Percentiles rank a stretch among this genome's conserved stretches.
Evolutionary conservation across 2,113 vertebrate species (phyloP).

Genomic region (Vidua chalybeata): DNA sequence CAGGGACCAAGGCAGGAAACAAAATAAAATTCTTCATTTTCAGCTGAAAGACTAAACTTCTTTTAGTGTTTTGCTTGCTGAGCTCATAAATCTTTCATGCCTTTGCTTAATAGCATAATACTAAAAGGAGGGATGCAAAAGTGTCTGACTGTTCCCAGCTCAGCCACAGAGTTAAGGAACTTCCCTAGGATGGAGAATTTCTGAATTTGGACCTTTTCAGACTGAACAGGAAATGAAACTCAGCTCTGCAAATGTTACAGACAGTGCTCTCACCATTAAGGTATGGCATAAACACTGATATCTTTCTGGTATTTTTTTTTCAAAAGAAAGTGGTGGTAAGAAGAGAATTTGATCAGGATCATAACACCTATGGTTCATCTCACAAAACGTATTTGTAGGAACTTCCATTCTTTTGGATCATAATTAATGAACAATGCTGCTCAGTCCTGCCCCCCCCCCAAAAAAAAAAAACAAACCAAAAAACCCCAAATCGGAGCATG

Average conservation of each 20-base stretch:
- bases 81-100: slow-evolving; percentile 37
- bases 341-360: not conserved
- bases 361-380: not conserved
- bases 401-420: not conserved
- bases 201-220: slow-evolving; percentile 14
- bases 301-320: not conserved
- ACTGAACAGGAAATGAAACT: slow-evolving; percentile 40
- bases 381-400: not conserved
- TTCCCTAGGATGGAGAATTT: not conserved
- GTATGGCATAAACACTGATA: not conserved
- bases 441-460: not conserved
- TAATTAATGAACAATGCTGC: not conserved
- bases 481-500: not conserved
- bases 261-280: slow-evolving; percentile 1
- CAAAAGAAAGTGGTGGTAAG: not conserved
- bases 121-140: not conserved
- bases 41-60: slow-evolving; percentile 2
- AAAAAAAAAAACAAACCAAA: not conserved
- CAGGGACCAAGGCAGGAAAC: slow-evolving; percentile 11
- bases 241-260: slow-evolving; percentile 4
- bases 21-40: slow-evolving; percentile 51
- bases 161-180: not conserved
- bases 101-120: not conserved
- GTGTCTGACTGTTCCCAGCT: not conserved
- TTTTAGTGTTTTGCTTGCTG: slow-evolving; percentile 18